Evolutionary conservation across 2,797 vertebrate species (phyloP), one percentile per base, ranked within the genome.

Genomic region (Sitta carolinensis): DNA sequence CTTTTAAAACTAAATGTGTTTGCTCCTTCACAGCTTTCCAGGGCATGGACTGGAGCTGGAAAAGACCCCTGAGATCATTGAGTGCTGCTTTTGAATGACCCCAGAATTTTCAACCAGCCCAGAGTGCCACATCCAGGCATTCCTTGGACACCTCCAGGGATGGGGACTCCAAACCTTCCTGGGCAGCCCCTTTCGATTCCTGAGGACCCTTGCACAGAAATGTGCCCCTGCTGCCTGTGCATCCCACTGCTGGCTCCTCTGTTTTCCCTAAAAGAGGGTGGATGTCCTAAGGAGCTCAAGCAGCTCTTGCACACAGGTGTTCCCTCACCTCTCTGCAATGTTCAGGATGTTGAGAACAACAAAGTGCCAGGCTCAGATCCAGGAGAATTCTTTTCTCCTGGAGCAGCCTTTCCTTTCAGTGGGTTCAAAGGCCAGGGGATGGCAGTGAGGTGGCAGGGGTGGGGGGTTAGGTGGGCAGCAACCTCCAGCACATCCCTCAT

Each of bases 91-190:
- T 36, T 51, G 32, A 32, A 9, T 0, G 1, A 59, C 9, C 15
- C 19, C 22, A 2, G 6, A 26, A 25, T 75, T 75, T 50, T 29
- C 42, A 23, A 2, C n/a, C n/a, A n/a, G 45, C 47, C 27, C 62
- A 36, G 70, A 43, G 32, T 8, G 38, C 45, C 70, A 58, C 2
- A 0, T 43, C 43, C 43, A 19, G 40, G 23, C 3, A 0, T 47
- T 54, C 59, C 59, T 23, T 13, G 22, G 47, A 10, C 45, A 59
- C 15, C 47, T 45, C 30, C 54, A 67, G 54, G 62, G 22, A 7
- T 43, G 38, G 62, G 10, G 5, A 51, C 32, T 36, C 36, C 82
- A 84, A 36, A 75, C 38, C n/a, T n/a, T 40, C n/a, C 62, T 27
- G 72, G 11, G 27, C 62, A 76, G 82, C n/a, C 18, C 61, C 43